These are phyloP conservation scores for Cryptosula pallasiana DNA, from an alignment of 2,888 invertebrate genomes.

Conservation along the genomic window DNA sequence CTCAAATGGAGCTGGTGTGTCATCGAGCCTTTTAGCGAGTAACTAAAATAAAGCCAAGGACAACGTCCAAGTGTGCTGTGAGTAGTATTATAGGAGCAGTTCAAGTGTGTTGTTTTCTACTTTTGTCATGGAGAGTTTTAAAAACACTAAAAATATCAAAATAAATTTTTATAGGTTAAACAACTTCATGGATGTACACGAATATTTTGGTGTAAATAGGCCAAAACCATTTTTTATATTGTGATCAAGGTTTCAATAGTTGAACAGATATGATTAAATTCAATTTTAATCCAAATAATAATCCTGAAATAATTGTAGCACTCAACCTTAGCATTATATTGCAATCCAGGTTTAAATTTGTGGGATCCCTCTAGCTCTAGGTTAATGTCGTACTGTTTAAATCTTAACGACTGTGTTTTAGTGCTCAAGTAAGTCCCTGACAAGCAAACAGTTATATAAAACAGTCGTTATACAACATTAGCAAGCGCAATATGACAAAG, in stretches of 20 bases:
- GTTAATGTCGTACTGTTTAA: not conserved
- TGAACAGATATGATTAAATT: no score
- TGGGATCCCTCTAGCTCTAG: slow-evolving; percentile 37
- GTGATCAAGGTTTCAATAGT: no score
- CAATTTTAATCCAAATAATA: no score
- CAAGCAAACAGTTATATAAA: no score
- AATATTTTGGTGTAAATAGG: no score
- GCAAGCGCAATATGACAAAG: not conserved
- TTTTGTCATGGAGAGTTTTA: not conserved
- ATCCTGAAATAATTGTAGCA: no score
- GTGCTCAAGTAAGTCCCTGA: not conserved
- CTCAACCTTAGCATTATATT: slow-evolving; percentile 64
- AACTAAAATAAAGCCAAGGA: slow-evolving; percentile 28
- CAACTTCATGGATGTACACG: not conserved
- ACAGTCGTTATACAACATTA: not conserved
- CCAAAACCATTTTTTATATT: no score
- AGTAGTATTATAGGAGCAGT: no score
- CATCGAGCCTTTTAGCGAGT: slow-evolving; percentile 31
- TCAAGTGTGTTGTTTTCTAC: no score
- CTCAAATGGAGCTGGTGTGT: slow-evolving; percentile 28
- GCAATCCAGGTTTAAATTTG: slow-evolving; percentile 65
- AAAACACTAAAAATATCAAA: not conserved
- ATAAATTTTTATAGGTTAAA: not conserved
- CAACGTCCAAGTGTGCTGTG: no score
- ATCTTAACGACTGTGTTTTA: not conserved